Percentiles rank a stretch among this genome's conserved stretches.
phyloP scores from a whole-genome alignment of 2,113 vertebrate species.

The Hippotragus niger region DNA sequence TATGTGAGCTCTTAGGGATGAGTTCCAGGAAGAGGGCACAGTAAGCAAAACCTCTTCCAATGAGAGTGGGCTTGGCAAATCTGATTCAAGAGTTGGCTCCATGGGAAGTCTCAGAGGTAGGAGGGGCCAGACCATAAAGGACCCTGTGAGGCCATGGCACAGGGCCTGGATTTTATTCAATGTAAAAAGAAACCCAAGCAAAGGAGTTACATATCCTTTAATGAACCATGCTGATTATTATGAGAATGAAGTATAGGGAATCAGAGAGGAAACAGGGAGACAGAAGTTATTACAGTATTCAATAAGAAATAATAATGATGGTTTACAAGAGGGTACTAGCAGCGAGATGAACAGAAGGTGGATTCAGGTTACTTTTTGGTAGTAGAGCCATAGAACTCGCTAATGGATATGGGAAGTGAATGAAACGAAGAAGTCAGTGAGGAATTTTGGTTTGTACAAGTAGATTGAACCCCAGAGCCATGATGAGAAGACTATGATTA shows the following conservation, averaged over 20 bases:
- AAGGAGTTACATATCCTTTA: neutral
- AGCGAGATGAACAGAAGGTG: neutral
- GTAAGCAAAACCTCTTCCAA: neutral
- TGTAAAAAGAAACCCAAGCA: neutral
- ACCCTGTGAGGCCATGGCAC: neutral
- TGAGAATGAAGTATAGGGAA: neutral
- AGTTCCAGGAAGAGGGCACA: neutral
- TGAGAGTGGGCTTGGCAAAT: neutral
- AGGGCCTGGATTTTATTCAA: neutral
- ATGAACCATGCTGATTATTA: neutral
- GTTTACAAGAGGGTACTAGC: neutral
- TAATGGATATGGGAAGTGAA: neutral
- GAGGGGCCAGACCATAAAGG: neutral
- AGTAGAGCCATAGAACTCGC: neutral
- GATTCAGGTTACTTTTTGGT: neutral
- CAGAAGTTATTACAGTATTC: neutral
- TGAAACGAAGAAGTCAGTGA: neutral
- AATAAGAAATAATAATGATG: neutral
- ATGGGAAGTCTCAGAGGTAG: neutral
- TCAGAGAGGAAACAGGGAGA: neutral
- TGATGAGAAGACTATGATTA: neutral
- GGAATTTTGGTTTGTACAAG: neutral
- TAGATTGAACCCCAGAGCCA: neutral
- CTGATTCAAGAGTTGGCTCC: neutral
- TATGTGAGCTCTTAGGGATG: neutral